phyloP scores from a whole-genome alignment of 2,797 vertebrate species.

The Sebastes trivittatus region DNA sequence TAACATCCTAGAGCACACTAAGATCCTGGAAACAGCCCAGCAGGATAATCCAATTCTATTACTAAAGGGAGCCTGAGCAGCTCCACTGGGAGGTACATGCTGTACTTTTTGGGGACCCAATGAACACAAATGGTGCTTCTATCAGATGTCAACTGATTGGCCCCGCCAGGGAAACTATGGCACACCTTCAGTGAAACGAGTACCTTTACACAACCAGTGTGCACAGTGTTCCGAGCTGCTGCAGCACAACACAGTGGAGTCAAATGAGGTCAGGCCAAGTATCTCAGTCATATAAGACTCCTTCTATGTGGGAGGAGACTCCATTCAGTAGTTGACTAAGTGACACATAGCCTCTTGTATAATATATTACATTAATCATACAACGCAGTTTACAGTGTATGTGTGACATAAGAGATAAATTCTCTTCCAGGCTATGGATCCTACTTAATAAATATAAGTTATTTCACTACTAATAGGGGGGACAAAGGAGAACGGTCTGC shows the following conservation, averaged over 20 bases:
- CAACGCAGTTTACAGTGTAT: no score
- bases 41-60: not conserved
- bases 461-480: not conserved
- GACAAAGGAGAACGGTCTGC: no score
- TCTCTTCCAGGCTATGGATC: not conserved
- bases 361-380: no score
- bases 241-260: not conserved
- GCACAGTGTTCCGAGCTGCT: not conserved
- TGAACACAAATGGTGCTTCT: not conserved
- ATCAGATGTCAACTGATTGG: not conserved
- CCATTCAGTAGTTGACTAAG: no score
- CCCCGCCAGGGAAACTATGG: not conserved
- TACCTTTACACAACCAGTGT: constrained; percentile 2
- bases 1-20: not conserved
- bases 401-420: no score
- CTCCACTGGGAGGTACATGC: not conserved
- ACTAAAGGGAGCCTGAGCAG: not conserved
- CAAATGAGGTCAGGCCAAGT: constrained; percentile 19
- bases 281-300: no score
- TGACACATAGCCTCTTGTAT: no score
- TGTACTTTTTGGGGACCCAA: not conserved
- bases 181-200: not conserved
- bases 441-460: not conserved
- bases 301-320: no score
- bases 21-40: not conserved